Evolutionary conservation across 2,797 vertebrate species (phyloP), one percentile per base, ranked within the genome.

Genomic region (Argyrosomus regius): DNA sequence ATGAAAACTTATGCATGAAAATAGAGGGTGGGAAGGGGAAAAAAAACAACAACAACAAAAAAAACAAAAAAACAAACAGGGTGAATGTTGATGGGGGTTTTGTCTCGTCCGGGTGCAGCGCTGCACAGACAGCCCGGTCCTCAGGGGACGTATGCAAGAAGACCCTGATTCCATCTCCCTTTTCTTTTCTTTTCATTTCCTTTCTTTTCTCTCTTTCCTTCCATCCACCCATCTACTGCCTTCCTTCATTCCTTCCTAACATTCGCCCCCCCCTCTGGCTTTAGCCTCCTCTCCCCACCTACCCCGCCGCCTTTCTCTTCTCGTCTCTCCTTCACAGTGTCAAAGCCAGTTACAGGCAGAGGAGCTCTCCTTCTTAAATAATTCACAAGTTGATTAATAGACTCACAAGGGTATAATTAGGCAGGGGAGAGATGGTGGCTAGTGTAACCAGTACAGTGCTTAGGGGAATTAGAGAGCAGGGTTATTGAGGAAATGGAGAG

Each of bases 311-410:
- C 85, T 87, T 78, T 87, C 88, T 87, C 88, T 79, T 74, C 87
- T 89, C 67, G 57, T 92, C 90, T 91, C 88, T 85, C 90, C 89
- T 87, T 92, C 87, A 75, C 92, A 56, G 87, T 97, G 97, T 98
- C 97, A 97, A 97, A 96, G 96, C 93, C 93, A 92, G 96, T 97
- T 96, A 96, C 95, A 97, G 97, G 95, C 96, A 94, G 96, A 96
- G 95, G 96, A 96, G 94, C 96, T 95, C 95, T 95, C 95, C 94
- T 93, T 93, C 94, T 94, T 99, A 97, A 99, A 99, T 99, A 99
- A 99, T 99, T 98, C 97, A 99, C 96, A 96, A 97, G 97, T 97
- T 98, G 98, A 98, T 99, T 99, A 99, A 99, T 99, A 97, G 97
- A 97, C 97, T 97, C 98, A 97, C 97, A 97, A 94, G 98, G 98